Evolutionary conservation across 2,113 vertebrate genomes (phyloP), one percentile per base, ranked within the genome.

Genomic region (Phalacrocorax carbo): DNA sequence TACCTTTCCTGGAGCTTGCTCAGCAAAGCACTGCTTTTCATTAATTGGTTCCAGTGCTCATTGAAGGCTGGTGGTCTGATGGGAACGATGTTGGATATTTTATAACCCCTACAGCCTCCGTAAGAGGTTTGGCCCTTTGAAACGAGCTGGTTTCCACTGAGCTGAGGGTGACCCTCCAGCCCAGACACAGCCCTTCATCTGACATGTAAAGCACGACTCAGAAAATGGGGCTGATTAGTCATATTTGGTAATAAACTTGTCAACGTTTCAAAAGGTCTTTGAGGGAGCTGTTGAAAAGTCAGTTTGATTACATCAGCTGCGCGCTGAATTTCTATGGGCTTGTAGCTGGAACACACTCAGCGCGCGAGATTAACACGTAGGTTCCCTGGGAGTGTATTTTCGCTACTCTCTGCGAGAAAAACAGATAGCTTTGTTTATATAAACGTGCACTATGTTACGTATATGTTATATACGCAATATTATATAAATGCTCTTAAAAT

Each of bases 1-100:
- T 34, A 7, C 5, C 42, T 52, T 38, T 6, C 36, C 57, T 38
- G 58, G 69, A 81, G n/a, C 13, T 76, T 26, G 62, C 64, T 69
- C 25, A 61, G 62, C 48, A 27, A 48, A 42, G n/a, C 69, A 9
- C 29, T 1, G 0, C 5, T 0, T n/a, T 29, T 61, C n/a, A 5
- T 42, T 49, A 49, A 70, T n/a, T 18, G 20, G 9, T 3, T 42
- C 40, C 40, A 14, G n/a, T 1, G 2, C 77, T 68, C n/a, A 60
- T 21, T 6, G 65, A 14, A 83, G 44, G 52, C 34, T 3, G 11
- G 15, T 25, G n/a, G 29, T 40, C 8, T 25, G 23, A 52, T 26
- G 2, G 0, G 44, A 25, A 68, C n/a, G 32, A 29, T 0, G 19
- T 16, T 20, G 18, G 49, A 6, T 21, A 10, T 22, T 54, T 44